Conservation (phyloP, 1,140 invertebrate species). For the Orius insidiosus region DNA sequence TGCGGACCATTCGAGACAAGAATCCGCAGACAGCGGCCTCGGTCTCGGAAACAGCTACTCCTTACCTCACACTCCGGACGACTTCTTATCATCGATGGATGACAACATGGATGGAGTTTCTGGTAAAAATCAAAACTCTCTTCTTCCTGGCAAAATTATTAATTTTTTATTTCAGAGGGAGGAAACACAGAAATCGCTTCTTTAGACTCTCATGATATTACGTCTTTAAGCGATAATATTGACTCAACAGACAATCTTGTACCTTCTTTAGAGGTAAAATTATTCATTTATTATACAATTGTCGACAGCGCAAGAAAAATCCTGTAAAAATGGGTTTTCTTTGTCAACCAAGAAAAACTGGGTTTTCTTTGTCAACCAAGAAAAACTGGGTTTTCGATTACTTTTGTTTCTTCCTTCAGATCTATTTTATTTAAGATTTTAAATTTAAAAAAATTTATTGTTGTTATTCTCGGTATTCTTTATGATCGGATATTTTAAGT, state of each 20-base stretch:
- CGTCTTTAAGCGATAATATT: slow-evolving; percentile 50
- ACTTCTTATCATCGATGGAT: slow-evolving; percentile 74
- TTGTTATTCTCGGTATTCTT: too few species aligned
- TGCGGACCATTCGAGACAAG: slow-evolving; percentile 75
- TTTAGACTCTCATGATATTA: slow-evolving; percentile 48
- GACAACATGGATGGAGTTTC: slow-evolving; percentile 69
- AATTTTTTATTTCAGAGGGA: slow-evolving; percentile 6
- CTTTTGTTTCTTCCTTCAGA: too few species aligned
- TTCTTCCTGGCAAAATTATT: not conserved
- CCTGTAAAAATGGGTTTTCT: too few species aligned
- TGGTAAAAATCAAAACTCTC: slow-evolving; percentile 27
- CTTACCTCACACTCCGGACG: slow-evolving; percentile 79
- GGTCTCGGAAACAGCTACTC: slow-evolving; percentile 72
- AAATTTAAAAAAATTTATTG: too few species aligned
- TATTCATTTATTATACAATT: too few species aligned
- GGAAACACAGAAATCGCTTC: slow-evolving; percentile 26
- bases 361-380: too few species aligned
- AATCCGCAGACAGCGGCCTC: slow-evolving; percentile 81
- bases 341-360: too few species aligned
- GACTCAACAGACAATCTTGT: slow-evolving; percentile 82
- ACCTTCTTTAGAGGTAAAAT: slow-evolving; percentile 53
- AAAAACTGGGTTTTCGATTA: too few species aligned
- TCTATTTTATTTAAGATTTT: too few species aligned
- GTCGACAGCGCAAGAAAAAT: too few species aligned
- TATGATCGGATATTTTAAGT: too few species aligned